phyloP scores from a whole-genome alignment of 2,888 invertebrate species.

The Drosophila borealis region DNA sequence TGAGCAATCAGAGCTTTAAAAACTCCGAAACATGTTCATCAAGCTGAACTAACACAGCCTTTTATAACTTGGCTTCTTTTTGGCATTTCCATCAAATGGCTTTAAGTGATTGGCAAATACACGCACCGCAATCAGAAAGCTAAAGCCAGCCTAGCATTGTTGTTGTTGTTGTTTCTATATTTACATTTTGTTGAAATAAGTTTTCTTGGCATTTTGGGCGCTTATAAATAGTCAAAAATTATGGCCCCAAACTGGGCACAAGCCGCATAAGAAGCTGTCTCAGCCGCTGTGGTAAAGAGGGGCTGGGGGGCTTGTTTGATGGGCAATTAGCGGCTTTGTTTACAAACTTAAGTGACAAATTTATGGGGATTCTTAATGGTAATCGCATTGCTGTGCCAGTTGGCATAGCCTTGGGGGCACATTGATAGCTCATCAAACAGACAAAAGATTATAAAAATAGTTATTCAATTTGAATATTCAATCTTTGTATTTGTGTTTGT shows the following conservation, averaged over 20 bases:
- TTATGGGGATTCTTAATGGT: slow-evolving; percentile 61
- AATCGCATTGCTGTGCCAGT: slow-evolving; percentile 51
- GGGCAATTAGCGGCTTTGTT: slow-evolving; percentile 73
- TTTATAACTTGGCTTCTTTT: slow-evolving; percentile 21
- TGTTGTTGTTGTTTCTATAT: slow-evolving; percentile 11
- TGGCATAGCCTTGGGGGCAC: slow-evolving; percentile 41
- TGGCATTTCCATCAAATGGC: slow-evolving; percentile 41
- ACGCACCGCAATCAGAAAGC: slow-evolving; percentile 57
- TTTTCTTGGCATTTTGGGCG: slow-evolving; percentile 27
- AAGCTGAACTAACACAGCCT: slow-evolving; percentile 30
- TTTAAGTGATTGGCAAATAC: slow-evolving; percentile 76
- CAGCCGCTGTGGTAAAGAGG: background rate
- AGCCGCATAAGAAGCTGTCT: slow-evolving; percentile 8
- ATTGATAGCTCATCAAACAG: slow-evolving; percentile 21
- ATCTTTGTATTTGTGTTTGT: background rate
- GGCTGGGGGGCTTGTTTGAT: background rate
- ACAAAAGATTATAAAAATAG: slow-evolving; percentile 32
- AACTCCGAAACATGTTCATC: slow-evolving; percentile 66
- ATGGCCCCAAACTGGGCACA: slow-evolving; percentile 41
- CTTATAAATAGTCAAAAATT: slow-evolving; percentile 62
- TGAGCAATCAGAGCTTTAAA: slow-evolving; percentile 55
- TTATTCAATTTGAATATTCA: slow-evolving; percentile 30
- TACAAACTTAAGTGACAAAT: slow-evolving; percentile 69
- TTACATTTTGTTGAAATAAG: slow-evolving; percentile 11
- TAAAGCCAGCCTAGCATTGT: slow-evolving; percentile 36